phyloP scores from a whole-genome alignment of 2,113 vertebrate genomes.

The Epinephelus moara region DNA sequence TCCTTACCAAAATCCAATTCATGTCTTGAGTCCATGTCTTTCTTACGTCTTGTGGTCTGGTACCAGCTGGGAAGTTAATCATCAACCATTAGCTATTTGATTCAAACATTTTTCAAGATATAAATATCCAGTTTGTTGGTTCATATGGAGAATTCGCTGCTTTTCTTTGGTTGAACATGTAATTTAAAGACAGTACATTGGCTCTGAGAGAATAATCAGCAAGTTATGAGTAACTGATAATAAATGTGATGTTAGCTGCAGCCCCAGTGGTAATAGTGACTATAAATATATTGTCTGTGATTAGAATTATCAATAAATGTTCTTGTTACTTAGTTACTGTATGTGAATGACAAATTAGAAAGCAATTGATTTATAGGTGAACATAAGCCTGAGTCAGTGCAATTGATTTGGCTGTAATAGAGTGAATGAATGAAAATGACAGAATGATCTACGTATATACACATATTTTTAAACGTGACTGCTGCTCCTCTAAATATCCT shows the following conservation, averaged over 20 bases:
- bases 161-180: neutral
- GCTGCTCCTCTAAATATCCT: constrained; percentile 6
- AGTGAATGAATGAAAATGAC: neutral
- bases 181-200: neutral
- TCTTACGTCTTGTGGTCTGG: no score
- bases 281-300: neutral
- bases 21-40: no score
- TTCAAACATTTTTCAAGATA: no score
- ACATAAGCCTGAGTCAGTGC: neutral
- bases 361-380: neutral
- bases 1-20: no score
- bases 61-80: no score
- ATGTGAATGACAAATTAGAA: neutral
- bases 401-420: neutral
- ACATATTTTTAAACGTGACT: constrained; percentile 25
- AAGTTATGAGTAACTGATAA: neutral
- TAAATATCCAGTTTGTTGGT: no score
- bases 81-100: no score
- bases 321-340: neutral
- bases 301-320: neutral
- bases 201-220: neutral
- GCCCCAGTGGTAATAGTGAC: neutral
- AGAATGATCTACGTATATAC: neutral
- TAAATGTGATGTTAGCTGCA: neutral
- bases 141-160: no score